Percentiles rank a stretch among this genome's conserved stretches.
Evolutionary conservation across 2,797 vertebrate species (phyloP).

Genomic region (Sciaenops ocellatus): DNA sequence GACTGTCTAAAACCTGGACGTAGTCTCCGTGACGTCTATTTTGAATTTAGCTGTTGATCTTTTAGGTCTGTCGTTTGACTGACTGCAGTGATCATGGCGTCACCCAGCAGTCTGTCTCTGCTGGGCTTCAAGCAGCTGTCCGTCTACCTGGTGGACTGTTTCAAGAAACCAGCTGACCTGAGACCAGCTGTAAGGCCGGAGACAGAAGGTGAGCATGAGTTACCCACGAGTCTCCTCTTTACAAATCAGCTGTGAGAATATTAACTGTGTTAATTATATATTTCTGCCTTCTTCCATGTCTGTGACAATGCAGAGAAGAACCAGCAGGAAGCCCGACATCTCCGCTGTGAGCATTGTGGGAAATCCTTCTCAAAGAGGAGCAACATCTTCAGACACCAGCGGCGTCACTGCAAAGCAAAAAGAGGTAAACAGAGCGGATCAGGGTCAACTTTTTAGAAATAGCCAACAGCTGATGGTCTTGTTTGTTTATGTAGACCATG

Average conservation of each 20-base stretch:
- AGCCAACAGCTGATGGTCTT: too few relatives aligned
- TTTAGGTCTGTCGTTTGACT: too few relatives aligned
- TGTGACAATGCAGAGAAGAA: background rate
- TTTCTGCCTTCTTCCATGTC: too few relatives aligned
- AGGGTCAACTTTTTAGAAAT: too few relatives aligned
- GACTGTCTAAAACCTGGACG: too few relatives aligned
- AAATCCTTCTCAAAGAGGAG: constrained; percentile 24
- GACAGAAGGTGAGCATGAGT: background rate
- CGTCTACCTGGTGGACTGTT: constrained; percentile 31
- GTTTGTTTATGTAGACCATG: too few relatives aligned
- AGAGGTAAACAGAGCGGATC: too few relatives aligned
- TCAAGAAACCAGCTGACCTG: constrained; percentile 11
- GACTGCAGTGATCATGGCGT: constrained; percentile 4
- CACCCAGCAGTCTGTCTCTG: rapidly evolving
- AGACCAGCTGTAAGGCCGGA: background rate
- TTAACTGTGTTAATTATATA: too few relatives aligned
- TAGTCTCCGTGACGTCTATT: too few relatives aligned
- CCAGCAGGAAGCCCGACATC: background rate
- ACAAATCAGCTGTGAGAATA: too few relatives aligned
- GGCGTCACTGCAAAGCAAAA: constrained; percentile 7
- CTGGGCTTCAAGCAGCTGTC: constrained; percentile 14
- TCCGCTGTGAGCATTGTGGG: constrained; percentile 38
- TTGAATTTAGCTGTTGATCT: too few relatives aligned
- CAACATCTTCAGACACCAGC: constrained; percentile 40
- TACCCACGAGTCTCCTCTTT: too few relatives aligned